Conservation (phyloP, 2,888 invertebrate genomes). For the Aphidius colemani region DNA sequence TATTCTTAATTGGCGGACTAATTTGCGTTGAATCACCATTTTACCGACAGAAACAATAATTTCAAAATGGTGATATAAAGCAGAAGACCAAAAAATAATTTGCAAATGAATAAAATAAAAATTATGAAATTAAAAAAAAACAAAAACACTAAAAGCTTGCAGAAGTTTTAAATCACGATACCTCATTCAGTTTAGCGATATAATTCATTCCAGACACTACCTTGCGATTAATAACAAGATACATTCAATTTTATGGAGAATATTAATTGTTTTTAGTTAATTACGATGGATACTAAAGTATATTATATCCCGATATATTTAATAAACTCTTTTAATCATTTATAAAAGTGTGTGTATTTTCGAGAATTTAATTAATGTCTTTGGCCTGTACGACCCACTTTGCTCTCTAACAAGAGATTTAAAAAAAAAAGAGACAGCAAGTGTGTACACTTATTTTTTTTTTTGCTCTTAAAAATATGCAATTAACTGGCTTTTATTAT, state of each 20-base stretch:
- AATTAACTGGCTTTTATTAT: slow-evolving; percentile 18
- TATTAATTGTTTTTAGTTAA: slow-evolving; percentile 14
- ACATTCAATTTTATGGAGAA: slow-evolving; percentile 26
- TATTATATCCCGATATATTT: neutral
- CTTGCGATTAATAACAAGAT: slow-evolving; percentile 19
- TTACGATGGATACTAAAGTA: neutral
- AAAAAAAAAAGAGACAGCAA: too few relatives aligned
- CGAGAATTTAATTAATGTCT: slow-evolving; percentile 17
- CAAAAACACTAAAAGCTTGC: slow-evolving; percentile 13
- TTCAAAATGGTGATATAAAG: neutral
- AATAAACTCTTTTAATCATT: neutral
- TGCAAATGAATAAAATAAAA: neutral
- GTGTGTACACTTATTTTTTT: too few relatives aligned
- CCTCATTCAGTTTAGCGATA: neutral
- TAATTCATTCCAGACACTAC: slow-evolving; percentile 1
- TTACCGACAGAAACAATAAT: slow-evolving; percentile 28
- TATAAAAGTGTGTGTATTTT: slow-evolving; percentile 4
- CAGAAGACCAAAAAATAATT: neutral
- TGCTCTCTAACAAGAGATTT: neutral
- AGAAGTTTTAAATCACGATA: slow-evolving; percentile 9
- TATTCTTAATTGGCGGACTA: slow-evolving; percentile 36
- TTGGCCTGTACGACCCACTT: slow-evolving; percentile 6
- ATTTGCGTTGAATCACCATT: slow-evolving; percentile 31
- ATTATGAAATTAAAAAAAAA: neutral
- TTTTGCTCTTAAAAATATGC: neutral